These are phyloP conservation scores for Oncorhynchus nerka DNA, from an alignment of 2,113 vertebrate species.

Conservation along the genomic window DNA sequence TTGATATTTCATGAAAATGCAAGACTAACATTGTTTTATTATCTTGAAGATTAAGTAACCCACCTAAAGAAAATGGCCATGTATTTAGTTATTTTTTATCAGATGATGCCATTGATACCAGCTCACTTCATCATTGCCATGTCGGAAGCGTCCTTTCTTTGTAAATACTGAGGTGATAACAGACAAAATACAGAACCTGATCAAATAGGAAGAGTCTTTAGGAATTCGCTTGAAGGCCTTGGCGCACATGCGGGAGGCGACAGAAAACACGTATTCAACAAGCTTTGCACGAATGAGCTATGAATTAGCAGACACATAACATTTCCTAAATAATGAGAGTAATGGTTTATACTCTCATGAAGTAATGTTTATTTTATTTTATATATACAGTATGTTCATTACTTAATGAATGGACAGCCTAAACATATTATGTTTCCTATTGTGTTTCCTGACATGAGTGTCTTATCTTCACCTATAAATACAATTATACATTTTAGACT, in stretches of 20 bases:
- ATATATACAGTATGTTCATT: not conserved
- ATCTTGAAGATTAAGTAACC: constrained; percentile 36
- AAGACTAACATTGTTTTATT: constrained; percentile 20
- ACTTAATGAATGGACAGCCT: not conserved
- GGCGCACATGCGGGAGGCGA: constrained; percentile 3
- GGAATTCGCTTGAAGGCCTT: constrained; percentile 56
- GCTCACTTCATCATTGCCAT: constrained; percentile 71
- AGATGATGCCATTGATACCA: constrained; percentile 62
- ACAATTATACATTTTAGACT: too few species aligned
- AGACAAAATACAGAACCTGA: constrained; percentile 73
- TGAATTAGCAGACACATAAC: not conserved
- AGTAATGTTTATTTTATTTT: not conserved
- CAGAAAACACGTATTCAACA: not conserved
- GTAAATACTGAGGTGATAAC: constrained; percentile 76
- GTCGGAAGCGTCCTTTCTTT: constrained; percentile 70
- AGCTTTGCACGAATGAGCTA: not conserved
- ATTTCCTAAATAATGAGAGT: not conserved
- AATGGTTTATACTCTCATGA: not conserved
- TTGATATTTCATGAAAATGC: not conserved
- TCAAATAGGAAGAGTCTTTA: constrained; percentile 57
- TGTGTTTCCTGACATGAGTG: too few species aligned
- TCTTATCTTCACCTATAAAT: too few species aligned
- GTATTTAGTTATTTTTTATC: constrained; percentile 49
- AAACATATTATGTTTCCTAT: too few species aligned
- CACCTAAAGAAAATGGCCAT: constrained; percentile 21